Evolutionary conservation across 2,797 vertebrate species (phyloP).

Genomic region (Tenualosa thibaudeaui): DNA sequence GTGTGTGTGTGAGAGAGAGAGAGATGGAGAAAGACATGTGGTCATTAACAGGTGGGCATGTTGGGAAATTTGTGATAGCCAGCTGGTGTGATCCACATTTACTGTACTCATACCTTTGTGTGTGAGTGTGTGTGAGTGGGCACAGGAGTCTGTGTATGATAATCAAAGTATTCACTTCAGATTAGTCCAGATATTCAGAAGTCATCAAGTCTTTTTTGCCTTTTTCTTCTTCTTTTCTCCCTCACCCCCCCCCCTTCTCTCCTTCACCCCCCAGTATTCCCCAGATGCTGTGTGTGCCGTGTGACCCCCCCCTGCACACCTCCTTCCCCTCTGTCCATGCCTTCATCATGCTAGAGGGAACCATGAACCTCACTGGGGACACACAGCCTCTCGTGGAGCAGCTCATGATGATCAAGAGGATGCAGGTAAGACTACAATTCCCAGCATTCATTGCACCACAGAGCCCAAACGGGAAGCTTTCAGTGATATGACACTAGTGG

Average conservation of each 20-base stretch:
- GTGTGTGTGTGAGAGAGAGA: not conserved
- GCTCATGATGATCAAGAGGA: slow-evolving; percentile 97
- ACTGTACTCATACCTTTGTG: too few relatives aligned
- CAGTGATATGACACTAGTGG: too few relatives aligned
- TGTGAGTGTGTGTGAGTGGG: too few relatives aligned
- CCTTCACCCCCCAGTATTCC: slow-evolving; percentile 77
- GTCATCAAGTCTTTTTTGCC: too few relatives aligned
- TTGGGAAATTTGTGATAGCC: too few relatives aligned
- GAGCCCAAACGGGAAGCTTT: not conserved
- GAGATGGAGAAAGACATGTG: not conserved
- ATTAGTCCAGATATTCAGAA: too few relatives aligned
- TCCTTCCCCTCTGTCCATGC: slow-evolving; percentile 93
- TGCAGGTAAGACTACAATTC: slow-evolving; percentile 82
- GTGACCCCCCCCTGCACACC: slow-evolving; percentile 78
- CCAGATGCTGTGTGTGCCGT: slow-evolving; percentile 82
- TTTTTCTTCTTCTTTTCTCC: too few relatives aligned
- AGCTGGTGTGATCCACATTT: too few relatives aligned
- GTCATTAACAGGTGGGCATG: too few relatives aligned
- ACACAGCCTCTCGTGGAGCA: slow-evolving; percentile 93
- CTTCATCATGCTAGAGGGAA: slow-evolving; percentile 93
- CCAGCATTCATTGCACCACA: not conserved
- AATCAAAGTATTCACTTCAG: too few relatives aligned
- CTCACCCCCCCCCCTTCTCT: not conserved
- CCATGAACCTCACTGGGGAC: slow-evolving; percentile 96
- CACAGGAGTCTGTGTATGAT: too few relatives aligned